Evolutionary conservation across 2,797 vertebrate genomes (phyloP).

Genomic region (Fistularia tabacaria): DNA sequence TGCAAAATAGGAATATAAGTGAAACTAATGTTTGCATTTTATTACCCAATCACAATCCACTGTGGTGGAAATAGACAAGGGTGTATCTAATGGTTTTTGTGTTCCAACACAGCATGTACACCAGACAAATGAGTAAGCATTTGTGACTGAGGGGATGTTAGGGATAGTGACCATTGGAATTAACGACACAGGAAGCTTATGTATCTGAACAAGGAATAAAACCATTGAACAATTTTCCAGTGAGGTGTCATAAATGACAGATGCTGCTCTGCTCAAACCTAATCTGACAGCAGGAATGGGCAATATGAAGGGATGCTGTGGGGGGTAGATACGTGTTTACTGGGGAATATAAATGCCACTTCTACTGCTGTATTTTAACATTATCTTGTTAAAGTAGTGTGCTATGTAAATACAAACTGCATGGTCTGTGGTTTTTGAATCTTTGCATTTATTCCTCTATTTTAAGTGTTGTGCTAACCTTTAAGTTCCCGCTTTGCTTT

Average conservation of each 20-base stretch:
- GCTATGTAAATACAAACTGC: too few species aligned
- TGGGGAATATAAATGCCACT: too few species aligned
- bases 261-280: conserved; percentile 11
- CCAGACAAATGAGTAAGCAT: conserved; percentile 21
- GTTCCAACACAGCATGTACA: conserved; percentile 35
- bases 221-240: conserved; percentile 13
- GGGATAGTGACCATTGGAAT: conserved; percentile 16
- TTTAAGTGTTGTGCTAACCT: too few species aligned
- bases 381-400: too few species aligned
- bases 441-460: too few species aligned
- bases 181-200: conserved; percentile 9
- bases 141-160: conserved; percentile 9
- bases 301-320: too few species aligned
- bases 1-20: conserved; percentile 59
- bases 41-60: conserved; percentile 48
- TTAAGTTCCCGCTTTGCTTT: too few species aligned
- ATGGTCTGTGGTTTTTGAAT: too few species aligned
- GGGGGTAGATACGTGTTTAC: too few species aligned
- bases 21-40: conserved; percentile 62
- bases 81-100: conserved; percentile 33
- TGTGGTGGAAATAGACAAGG: conserved; percentile 27
- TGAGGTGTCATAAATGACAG: background rate
- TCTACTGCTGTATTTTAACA: too few species aligned
- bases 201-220: conserved; percentile 14
- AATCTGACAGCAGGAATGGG: background rate